A percentile compares a stretch with the other conserved stretches of the same genome.
Conservation (phyloP, 2,113 vertebrate species). For the Enhydra lutris region DNA sequence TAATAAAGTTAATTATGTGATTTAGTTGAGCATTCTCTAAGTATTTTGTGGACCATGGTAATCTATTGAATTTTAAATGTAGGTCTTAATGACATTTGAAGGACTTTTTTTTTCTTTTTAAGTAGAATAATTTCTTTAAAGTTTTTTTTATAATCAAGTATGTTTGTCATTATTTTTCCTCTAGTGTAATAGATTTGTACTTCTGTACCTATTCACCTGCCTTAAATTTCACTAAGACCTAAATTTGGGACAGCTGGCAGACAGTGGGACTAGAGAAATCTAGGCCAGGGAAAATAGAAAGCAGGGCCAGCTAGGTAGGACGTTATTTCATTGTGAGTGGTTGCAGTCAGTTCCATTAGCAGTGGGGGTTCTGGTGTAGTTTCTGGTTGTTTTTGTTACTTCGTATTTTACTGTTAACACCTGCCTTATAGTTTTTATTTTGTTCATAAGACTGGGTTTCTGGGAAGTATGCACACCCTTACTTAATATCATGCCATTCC, state of each 20-base stretch:
- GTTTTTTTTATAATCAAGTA: background rate
- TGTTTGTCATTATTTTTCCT: constrained; percentile 20
- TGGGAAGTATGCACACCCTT: background rate
- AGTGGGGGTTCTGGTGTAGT: background rate
- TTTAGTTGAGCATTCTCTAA: constrained; percentile 17
- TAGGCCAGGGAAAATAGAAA: background rate
- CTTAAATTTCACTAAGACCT: constrained; percentile 22
- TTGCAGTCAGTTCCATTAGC: background rate
- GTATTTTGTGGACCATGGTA: background rate
- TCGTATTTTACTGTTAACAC: background rate
- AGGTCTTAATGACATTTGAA: constrained; percentile 37
- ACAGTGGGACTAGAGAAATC: background rate
- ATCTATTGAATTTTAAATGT: constrained; percentile 33
- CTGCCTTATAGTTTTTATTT: background rate
- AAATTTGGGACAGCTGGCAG: background rate
- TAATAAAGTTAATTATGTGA: background rate
- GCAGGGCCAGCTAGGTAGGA: background rate
- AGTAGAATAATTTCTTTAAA: background rate
- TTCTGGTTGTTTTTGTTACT: background rate
- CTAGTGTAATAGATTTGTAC: background rate
- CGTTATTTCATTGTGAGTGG: background rate
- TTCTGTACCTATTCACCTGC: background rate
- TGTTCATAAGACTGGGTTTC: background rate
- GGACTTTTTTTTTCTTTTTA: background rate
- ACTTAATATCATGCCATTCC: background rate